Evolutionary conservation across 92 coral and sea anemone species (phyloP).

Genomic region (Bergia puertoricense): DNA sequence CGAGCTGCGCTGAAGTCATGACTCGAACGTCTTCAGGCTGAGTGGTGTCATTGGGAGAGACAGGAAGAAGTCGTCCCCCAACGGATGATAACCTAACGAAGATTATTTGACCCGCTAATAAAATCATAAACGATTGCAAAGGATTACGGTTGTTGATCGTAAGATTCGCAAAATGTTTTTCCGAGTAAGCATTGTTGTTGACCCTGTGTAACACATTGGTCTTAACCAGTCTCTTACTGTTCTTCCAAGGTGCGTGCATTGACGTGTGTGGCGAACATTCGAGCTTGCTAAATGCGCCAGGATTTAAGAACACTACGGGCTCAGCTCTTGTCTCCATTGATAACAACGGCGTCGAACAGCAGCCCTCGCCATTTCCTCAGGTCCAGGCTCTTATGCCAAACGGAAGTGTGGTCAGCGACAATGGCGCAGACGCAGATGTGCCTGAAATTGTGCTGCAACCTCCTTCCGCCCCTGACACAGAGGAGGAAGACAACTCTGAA

Average conservation of each 20-base stretch:
- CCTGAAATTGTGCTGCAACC: slow-evolving; percentile 81
- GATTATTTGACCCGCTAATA: no score
- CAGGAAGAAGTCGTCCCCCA: no score
- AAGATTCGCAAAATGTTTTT: neutral
- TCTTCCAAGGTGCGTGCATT: slow-evolving; percentile 22
- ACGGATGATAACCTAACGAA: no score
- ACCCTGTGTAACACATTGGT: neutral
- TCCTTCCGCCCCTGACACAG: slow-evolving; percentile 80
- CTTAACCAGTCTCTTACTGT: neutral
- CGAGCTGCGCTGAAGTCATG: no score
- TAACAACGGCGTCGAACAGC: neutral
- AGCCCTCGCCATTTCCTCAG: neutral
- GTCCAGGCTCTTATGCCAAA: slow-evolving; percentile 17
- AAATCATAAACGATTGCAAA: no score
- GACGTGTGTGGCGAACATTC: slow-evolving; percentile 39
- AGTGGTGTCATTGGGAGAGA: no score
- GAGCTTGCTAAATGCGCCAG: slow-evolving; percentile 8
- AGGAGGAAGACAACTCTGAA: slow-evolving; percentile 69
- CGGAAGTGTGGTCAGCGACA: slow-evolving; percentile 12
- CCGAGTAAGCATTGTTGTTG: neutral
- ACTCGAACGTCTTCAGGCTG: no score
- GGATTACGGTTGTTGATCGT: no score
- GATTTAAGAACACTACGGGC: slow-evolving; percentile 8
- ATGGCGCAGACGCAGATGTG: slow-evolving; percentile 31
- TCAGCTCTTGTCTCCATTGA: neutral